Evolutionary conservation across 2,113 vertebrate species (phyloP), one percentile per base, ranked within the genome.

Genomic region (Pseudonaja textilis): DNA sequence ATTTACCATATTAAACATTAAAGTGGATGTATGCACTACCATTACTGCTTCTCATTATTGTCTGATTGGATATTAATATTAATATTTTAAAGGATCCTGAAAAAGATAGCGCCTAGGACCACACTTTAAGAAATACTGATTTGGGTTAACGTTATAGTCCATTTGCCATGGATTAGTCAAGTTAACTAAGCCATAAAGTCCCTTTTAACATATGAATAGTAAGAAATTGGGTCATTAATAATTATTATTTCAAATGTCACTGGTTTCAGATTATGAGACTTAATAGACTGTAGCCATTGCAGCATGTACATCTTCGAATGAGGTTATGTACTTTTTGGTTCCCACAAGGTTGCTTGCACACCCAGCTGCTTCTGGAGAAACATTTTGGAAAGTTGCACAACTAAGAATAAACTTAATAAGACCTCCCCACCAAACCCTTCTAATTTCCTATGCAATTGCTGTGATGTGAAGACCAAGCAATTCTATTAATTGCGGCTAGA

Each of bases 171-270:
- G 95, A 96, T 96, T 95, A 90, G 90, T 96, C 94, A 87, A 94
- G 93, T 89, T 94, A 93, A 95, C 93, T 94, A 96, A 94, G 52
- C 61, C 90, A 93, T 96, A 95, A 97, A 96, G 56, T 64, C 93
- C 89, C 39, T 93, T 94, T 97, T 96, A 95, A 34, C 94, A 96
- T 93, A 93, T 56, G 87, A 95, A 92, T 94, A 92, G 93, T 92
- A 94, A 95, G 92, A 96, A 95, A 94, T 90, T 11, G 55, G 69
- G 90, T 55, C 95, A 95, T 97, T 96, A 96, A 96, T 97, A 96
- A 95, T 94, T 89, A 97, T 96, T 95, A 96, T 96, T 94, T 95
- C 61, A 96, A 97, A 97, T 96, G 96, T 96, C 96, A 96, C 95
- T 94, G 93, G 95, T 97, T 96, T 95, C 93, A 95, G 93, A 93